Evolutionary conservation across 2,113 vertebrate species (phyloP).

Genomic region (Chaetodon auriga): DNA sequence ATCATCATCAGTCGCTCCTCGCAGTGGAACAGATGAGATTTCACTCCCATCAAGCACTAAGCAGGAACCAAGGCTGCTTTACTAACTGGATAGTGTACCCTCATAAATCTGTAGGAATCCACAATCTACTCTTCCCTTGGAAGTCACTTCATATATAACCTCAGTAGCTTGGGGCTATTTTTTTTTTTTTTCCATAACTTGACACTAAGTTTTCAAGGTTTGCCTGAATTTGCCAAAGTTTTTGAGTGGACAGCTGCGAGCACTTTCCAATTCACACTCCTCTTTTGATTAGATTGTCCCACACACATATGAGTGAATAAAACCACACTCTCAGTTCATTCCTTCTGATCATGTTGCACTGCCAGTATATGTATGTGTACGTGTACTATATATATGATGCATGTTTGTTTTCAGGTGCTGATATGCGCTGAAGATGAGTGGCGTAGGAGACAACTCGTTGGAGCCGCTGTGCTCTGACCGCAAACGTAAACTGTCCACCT

Average conservation of each 20-base stretch:
- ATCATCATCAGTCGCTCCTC: slow-evolving; percentile 79
- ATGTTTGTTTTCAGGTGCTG: slow-evolving; percentile 88
- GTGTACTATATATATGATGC: not conserved
- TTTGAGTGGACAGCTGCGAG: slow-evolving; percentile 6
- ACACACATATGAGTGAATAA: slow-evolving; percentile 1
- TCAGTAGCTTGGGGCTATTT: not conserved
- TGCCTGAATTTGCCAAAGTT: slow-evolving; percentile 13
- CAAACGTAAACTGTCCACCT: slow-evolving; percentile 94
- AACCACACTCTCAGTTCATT: not conserved
- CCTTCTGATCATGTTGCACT: not conserved
- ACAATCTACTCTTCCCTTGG: slow-evolving; percentile 35
- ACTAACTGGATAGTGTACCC: slow-evolving; percentile 61
- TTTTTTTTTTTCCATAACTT: not conserved
- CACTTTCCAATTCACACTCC: not conserved
- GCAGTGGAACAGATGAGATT: slow-evolving; percentile 79
- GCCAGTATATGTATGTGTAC: not conserved
- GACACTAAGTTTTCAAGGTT: slow-evolving; percentile 29
- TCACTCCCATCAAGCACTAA: slow-evolving; percentile 68
- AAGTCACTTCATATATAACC: slow-evolving; percentile 45
- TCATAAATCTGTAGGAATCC: slow-evolving; percentile 63
- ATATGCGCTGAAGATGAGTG: slow-evolving; percentile 94
- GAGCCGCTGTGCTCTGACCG: slow-evolving; percentile 91
- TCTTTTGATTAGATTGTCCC: slow-evolving; percentile 28
- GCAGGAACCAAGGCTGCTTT: slow-evolving; percentile 66
- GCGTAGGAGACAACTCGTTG: slow-evolving; percentile 92